A percentile compares a stretch with the other conserved stretches of the same genome.
phyloP scores from a whole-genome alignment of 2,888 invertebrate species.

The Diaphora mendica region DNA sequence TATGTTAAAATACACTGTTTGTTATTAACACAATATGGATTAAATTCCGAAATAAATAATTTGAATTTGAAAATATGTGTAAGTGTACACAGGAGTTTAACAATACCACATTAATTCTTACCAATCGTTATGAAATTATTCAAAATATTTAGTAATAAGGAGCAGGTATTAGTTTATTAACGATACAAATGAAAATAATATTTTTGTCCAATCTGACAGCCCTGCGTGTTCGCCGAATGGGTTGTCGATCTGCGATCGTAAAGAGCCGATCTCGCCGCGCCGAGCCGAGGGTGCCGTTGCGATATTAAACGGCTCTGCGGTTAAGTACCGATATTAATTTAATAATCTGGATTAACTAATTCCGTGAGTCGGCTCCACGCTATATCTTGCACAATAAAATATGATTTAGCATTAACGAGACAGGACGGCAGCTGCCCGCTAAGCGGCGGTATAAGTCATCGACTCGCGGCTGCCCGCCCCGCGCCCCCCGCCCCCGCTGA shows the following conservation, averaged over 20 bases:
- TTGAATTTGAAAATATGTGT: no score
- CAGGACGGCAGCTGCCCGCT: constrained; percentile 48
- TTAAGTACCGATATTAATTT: constrained; percentile 43
- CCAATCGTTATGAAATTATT: neutral
- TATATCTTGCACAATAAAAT: constrained; percentile 55
- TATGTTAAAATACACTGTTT: no score
- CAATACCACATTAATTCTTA: neutral
- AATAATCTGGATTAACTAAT: constrained; percentile 50
- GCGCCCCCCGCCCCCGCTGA: constrained; percentile 53
- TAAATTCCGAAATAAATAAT: no score
- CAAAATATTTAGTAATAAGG: neutral
- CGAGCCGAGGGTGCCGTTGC: neutral
- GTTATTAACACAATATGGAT: no score
- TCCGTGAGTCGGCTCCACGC: constrained; percentile 39
- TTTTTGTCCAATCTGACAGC: neutral
- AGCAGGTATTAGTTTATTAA: neutral
- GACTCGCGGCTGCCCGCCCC: constrained; percentile 46
- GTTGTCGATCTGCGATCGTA: constrained; percentile 10
- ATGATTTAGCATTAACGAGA: constrained; percentile 59
- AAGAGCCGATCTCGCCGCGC: constrained; percentile 9
- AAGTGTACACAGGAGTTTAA: no score
- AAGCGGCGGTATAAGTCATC: constrained; percentile 59
- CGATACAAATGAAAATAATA: neutral
- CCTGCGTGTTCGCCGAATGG: neutral
- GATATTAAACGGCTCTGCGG: constrained; percentile 24